Conservation (phyloP, 23 tunicate genomes). For the Styela plicata region DNA sequence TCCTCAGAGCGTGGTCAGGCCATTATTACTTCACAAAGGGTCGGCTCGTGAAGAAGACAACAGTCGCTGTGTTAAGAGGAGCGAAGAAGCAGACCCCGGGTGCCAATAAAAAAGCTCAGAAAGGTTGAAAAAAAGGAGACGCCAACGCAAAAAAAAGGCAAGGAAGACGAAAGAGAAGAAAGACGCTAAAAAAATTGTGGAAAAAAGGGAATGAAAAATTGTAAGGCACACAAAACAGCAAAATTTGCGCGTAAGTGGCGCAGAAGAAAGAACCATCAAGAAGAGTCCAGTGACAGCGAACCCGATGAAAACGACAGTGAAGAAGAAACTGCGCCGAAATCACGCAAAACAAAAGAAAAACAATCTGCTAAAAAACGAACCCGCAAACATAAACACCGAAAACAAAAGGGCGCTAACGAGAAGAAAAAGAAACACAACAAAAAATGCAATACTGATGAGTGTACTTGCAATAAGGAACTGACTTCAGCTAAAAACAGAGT, state of each 20-base stretch:
- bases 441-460: too few relatives aligned
- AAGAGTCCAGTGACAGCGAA: not conserved
- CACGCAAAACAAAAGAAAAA: constrained; percentile 5
- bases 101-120: not conserved
- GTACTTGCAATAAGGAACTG: constrained; percentile 57
- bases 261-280: not conserved
- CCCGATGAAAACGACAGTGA: not conserved
- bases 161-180: too few relatives aligned
- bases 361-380: constrained; percentile 7
- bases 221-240: not conserved
- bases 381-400: too few relatives aligned
- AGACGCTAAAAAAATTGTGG: not conserved
- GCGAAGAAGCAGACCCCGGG: not conserved
- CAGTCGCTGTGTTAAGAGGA: constrained; percentile 37
- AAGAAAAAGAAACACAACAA: too few relatives aligned
- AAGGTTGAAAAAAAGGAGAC: too few relatives aligned
- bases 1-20: constrained; percentile 26
- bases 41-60: constrained; percentile 51
- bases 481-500: constrained; percentile 50
- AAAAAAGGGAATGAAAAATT: not conserved
- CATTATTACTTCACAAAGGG: constrained; percentile 43
- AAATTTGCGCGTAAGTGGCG: not conserved
- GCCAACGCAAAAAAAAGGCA: not conserved
- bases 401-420: constrained; percentile 2
- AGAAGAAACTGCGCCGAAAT: not conserved